Base-by-base conservation (phyloP, 2,797 vertebrate species). In the Peromyscus eremicus region DNA sequence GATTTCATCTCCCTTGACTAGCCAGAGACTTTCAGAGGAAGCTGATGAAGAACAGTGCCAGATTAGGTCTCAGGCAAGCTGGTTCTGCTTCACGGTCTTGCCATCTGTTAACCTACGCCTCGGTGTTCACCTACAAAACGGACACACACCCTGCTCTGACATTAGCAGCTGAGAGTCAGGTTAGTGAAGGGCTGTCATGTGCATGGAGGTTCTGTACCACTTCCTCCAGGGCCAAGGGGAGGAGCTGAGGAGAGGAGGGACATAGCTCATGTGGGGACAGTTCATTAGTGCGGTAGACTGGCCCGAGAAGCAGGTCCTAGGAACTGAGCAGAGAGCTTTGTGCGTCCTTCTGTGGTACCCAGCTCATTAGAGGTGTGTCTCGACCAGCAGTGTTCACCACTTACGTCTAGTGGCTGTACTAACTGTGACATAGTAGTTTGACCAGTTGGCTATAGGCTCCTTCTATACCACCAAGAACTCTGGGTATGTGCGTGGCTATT, bases 381-480 rank as follows among this genome's bases (percentile, higher is more conserved):
- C 84, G 14, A 34, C 14, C 82, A 43, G 93, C 70, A 0, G 12
- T 80, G 62, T 75, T 43, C 79, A 83, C 29, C 43, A n/a, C 73
- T 85, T 94, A 77, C n/a, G 96, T 93, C 93, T 90, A 76, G 68
- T 70, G 14, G 90, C 70, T 71, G 70, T 83, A 12, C 94, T 81
- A 86, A 89, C 49, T 76, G n/a, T 76, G 86, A 94, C 68, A 49
- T 7, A 25, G 1, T 96, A 94, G 89, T 92, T 79, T 97, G 96
- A 77, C 64, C 94, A 91, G 75, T 21, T 95, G 95, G 80, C 96
- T 96, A 55, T 1, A 66, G 91, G 80, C 87, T 97, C 85, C 97
- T 95, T 75, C 93, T 96, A 57, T 37, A 29, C 68, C 94, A 93
- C 77, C 86, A 94, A 70, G 97, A 89, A n/a, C 34, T 9, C 52